These are phyloP conservation scores for Gadus chalcogrammus DNA, from an alignment of 2,113 vertebrate genomes.

Conservation along the genomic window DNA sequence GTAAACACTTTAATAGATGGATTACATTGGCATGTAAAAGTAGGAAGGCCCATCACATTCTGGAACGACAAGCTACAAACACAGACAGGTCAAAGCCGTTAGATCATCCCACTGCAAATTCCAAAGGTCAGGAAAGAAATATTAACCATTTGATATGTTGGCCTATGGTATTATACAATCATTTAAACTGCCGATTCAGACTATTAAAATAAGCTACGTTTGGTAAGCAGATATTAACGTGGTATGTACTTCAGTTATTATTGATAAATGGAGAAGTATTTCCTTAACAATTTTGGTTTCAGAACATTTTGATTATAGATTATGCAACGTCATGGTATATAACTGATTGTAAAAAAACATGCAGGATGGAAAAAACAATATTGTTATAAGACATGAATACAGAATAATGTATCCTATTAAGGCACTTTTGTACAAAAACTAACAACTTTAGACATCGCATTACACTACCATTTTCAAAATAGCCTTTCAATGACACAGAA, in stretches of 20 bases:
- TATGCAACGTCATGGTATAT: slow-evolving; percentile 20
- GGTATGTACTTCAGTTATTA: slow-evolving; percentile 49
- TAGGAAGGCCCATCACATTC: slow-evolving; percentile 11
- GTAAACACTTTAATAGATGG: slow-evolving; percentile 20
- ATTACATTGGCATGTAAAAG: slow-evolving; percentile 26
- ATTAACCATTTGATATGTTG: slow-evolving; percentile 24
- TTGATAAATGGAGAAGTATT: slow-evolving; percentile 23
- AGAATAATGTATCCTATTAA: slow-evolving; percentile 44
- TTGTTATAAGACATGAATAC: slow-evolving; percentile 32
- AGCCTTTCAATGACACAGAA: slow-evolving; percentile 30
- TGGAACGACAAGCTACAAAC: background rate
- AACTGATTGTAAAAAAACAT: slow-evolving; percentile 39
- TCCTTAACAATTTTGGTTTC: slow-evolving; percentile 13
- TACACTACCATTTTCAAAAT: background rate
- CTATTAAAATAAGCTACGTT: slow-evolving; percentile 16
- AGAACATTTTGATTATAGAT: slow-evolving; percentile 1
- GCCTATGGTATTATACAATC: slow-evolving; percentile 25
- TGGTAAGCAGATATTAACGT: slow-evolving; percentile 22
- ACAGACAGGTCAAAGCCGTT: too few relatives aligned
- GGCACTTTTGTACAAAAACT: slow-evolving; percentile 38
- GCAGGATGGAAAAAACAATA: slow-evolving; percentile 36
- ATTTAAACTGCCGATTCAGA: slow-evolving; percentile 24
- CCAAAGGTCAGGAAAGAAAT: too few relatives aligned
- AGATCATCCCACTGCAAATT: too few relatives aligned
- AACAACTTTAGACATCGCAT: background rate